Evolutionary conservation across 2,888 invertebrate genomes (phyloP), one percentile per base, ranked within the genome.

Genomic region (Diadegma fenestrale): DNA sequence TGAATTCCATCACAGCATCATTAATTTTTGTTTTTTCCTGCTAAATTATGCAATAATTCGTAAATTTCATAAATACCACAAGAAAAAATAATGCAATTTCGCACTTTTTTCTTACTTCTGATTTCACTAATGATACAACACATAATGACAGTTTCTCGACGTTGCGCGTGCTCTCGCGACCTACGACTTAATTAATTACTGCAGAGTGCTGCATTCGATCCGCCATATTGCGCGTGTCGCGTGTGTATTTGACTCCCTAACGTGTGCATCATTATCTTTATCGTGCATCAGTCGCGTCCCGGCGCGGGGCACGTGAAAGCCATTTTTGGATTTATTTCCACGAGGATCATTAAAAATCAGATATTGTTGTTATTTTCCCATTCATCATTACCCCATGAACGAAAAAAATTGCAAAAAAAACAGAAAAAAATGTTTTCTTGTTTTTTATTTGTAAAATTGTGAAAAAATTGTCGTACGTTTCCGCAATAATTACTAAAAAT

Each of bases 181-280:
- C 75, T 63, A 63, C 63, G 84, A 71, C 69, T 80, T 80, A 80
- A 84, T 84, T 84, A 84, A 84, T 84, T 84, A 84, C 84, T 30
- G 41, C 14, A 10, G 48, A 30, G 19, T 26, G 71, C 43, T 80
- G 76, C 84, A 66, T 71, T 84, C 76, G 58, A n/a, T 45, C 48
- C 37, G 76, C 75, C 76, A 84, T 77, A 80, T 72, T 41, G 72
- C 61, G 71, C 71, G 69, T 63, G 80, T 80, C 72, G 76, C 75
- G 79, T 61, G 75, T 63, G 75, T 45, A 48, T 63, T 30, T 75
- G 22, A 48, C 17, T 43, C 45, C 63, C 30, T 6, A 10, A 22
- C 63, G 43, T 75, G 61, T 17, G 4, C 33, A 43, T 58, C 58
- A 30, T 73, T 61, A 73, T 73, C 73, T n/a, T 73, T 73, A 61